phyloP scores from a whole-genome alignment of 1,140 invertebrate genomes.

The Eriosoma lanigerum region DNA sequence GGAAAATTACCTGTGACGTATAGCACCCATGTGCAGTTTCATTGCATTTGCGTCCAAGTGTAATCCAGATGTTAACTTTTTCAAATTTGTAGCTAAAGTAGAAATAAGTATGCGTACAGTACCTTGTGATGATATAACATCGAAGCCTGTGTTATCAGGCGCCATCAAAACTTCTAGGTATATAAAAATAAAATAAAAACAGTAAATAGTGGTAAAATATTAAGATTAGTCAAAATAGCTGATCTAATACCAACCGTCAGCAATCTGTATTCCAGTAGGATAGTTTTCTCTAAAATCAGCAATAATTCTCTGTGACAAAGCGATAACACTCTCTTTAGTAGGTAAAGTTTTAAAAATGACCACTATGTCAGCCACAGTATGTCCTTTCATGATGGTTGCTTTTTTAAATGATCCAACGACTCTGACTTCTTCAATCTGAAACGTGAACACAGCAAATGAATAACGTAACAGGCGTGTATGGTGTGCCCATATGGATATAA shows the following conservation, averaged over 20 bases:
- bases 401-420: conserved; percentile 98
- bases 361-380: conserved; percentile 94
- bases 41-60: conserved; percentile 74
- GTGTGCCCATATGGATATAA: too few species aligned
- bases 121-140: conserved; percentile 56
- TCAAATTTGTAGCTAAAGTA: conserved; percentile 66
- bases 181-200: not conserved
- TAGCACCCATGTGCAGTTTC: conserved; percentile 86
- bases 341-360: conserved; percentile 98
- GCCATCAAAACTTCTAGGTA: conserved; percentile 47
- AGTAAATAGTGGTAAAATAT: not conserved
- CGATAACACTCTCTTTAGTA: conserved; percentile 85
- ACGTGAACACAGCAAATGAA: not conserved
- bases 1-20: conserved; percentile 67
- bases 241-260: conserved; percentile 1
- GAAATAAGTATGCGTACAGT: conserved; percentile 66
- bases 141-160: conserved; percentile 39
- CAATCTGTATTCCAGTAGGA: conserved; percentile 33
- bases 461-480: conserved; percentile 44
- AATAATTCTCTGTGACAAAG: conserved; percentile 57
- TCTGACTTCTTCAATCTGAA: conserved; percentile 90
- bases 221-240: not conserved
- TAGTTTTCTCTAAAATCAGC: conserved; percentile 35
- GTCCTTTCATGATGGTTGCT: conserved; percentile 93
- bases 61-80: conserved; percentile 67